Evolutionary conservation across 2,113 vertebrate species (phyloP).

Genomic region (Pogona vitticeps): DNA sequence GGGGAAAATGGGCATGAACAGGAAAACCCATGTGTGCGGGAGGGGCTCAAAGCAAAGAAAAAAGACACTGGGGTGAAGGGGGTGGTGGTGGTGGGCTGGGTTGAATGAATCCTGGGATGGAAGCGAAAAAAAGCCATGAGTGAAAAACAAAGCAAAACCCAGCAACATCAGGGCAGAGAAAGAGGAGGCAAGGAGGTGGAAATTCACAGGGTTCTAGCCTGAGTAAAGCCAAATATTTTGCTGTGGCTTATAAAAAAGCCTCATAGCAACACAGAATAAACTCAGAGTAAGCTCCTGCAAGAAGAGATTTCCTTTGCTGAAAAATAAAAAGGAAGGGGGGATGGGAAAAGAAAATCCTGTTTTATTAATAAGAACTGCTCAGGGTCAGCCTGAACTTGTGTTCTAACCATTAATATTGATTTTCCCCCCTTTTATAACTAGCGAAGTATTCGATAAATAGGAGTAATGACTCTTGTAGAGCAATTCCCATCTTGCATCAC

Average conservation of each 20-base stretch:
- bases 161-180: too few relatives aligned
- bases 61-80: too few relatives aligned
- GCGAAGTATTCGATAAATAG: slow-evolving; percentile 31
- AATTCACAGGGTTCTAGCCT: too few relatives aligned
- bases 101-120: too few relatives aligned
- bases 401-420: slow-evolving; percentile 39
- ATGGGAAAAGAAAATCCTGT: rapidly evolving
- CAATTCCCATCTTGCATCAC: slow-evolving; percentile 5
- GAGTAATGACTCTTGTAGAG: slow-evolving; percentile 33
- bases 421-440: slow-evolving; percentile 35
- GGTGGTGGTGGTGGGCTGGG: too few relatives aligned
- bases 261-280: background rate
- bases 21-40: too few relatives aligned
- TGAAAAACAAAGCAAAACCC: too few relatives aligned
- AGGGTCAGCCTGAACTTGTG: slow-evolving; percentile 35
- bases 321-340: rapidly evolving
- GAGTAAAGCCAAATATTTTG: background rate
- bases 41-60: too few relatives aligned
- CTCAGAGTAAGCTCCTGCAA: background rate
- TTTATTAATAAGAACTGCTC: slow-evolving; percentile 41
- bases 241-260: background rate
- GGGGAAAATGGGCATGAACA: too few relatives aligned
- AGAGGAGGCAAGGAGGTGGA: too few relatives aligned
- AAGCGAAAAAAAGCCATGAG: too few relatives aligned
- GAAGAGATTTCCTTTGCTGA: background rate